phyloP scores from a whole-genome alignment of 2,888 invertebrate genomes.

The Dynastes hyllus region DNA sequence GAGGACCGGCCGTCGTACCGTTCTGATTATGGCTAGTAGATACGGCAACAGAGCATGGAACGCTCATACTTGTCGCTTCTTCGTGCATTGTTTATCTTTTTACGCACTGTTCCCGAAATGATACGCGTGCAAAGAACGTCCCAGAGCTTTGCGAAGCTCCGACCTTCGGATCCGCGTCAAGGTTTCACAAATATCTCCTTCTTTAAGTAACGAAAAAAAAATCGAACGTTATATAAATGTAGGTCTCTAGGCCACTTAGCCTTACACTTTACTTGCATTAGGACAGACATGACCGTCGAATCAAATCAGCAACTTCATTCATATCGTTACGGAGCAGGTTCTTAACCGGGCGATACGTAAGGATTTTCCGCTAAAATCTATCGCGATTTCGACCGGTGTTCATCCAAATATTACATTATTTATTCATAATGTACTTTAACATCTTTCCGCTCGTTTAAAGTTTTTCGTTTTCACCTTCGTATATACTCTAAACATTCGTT shows the following conservation, averaged over 20 bases:
- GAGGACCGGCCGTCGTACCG: constrained; percentile 63
- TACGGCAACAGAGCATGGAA: constrained; percentile 79
- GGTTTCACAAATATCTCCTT: constrained; percentile 71
- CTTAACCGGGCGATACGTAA: constrained; percentile 63
- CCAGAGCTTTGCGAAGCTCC: constrained; percentile 70
- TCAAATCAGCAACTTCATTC: constrained; percentile 81
- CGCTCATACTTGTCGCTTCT: constrained; percentile 81
- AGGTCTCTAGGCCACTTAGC: constrained; percentile 93
- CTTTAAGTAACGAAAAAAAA: constrained; percentile 72
- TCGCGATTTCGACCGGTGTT: not conserved
- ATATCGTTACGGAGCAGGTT: constrained; percentile 72
- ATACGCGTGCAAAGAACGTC: constrained; percentile 69
- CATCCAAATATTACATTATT: constrained; percentile 27
- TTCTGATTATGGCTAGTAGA: constrained; percentile 74
- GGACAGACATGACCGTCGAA: constrained; percentile 82
- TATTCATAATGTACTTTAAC: constrained; percentile 31
- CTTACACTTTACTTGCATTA: constrained; percentile 86
- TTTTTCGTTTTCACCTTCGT: constrained; percentile 16
- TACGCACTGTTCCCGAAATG: constrained; percentile 69
- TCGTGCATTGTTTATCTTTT: constrained; percentile 78
- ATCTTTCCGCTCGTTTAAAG: constrained; percentile 52
- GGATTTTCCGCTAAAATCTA: constrained; percentile 7
- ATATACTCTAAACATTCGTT: constrained; percentile 62
- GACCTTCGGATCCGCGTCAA: constrained; percentile 71
- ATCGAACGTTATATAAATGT: constrained; percentile 83